phyloP scores from a whole-genome alignment of 2,113 vertebrate genomes.

The Hiodon tergisus region DNA sequence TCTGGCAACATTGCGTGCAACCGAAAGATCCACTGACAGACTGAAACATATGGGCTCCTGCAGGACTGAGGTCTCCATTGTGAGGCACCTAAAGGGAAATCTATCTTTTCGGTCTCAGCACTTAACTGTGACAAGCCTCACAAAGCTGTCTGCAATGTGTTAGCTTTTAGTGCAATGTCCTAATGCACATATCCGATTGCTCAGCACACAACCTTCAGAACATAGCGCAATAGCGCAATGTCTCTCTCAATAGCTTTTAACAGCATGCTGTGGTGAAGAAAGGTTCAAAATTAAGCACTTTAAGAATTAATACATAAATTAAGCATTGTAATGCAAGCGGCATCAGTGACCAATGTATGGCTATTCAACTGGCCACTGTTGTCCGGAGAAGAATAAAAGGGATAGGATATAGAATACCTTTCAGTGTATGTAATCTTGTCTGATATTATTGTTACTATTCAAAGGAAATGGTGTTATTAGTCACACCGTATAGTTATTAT shows the following conservation, averaged over 20 bases:
- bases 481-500: not conserved
- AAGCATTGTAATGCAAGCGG: not conserved
- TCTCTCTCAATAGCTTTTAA: too few relatives aligned
- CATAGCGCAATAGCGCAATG: too few relatives aligned
- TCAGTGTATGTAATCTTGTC: not conserved
- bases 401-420: too few relatives aligned
- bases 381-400: not conserved
- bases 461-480: not conserved
- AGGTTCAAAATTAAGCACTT: not conserved
- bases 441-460: not conserved
- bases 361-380: too few relatives aligned
- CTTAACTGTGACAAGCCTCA: not conserved
- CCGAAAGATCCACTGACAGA: not conserved
- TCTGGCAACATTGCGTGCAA: not conserved
- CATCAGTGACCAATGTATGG: not conserved
- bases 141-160: not conserved
- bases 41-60: not conserved
- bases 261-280: too few relatives aligned
- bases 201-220: too few relatives aligned
- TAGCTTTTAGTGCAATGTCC: too few relatives aligned
- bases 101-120: not conserved
- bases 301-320: not conserved
- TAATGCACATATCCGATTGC: too few relatives aligned
- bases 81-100: not conserved
- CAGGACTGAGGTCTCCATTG: constrained; percentile 5